Conservation (phyloP, 2,113 vertebrate genomes). For the Nesospiza acunhae region DNA sequence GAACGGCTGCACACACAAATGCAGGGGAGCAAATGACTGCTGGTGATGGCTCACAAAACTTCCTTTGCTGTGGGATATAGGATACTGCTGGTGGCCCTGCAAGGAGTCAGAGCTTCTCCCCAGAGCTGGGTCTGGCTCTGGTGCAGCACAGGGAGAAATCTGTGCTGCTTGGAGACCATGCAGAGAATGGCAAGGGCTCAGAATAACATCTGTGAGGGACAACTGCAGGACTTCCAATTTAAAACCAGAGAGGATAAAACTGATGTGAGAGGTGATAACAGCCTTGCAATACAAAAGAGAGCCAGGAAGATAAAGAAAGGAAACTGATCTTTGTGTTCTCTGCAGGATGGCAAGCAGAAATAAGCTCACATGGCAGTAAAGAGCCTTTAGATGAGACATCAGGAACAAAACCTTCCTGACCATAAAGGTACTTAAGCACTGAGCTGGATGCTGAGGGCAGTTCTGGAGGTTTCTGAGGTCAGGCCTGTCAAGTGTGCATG, state of each 20-base stretch:
- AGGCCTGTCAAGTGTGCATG: neutral
- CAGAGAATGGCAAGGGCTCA: neutral
- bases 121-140: neutral
- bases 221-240: neutral
- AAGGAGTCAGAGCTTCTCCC: neutral
- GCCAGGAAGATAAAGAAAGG: neutral
- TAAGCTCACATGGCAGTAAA: neutral
- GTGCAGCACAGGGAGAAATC: neutral
- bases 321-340: neutral
- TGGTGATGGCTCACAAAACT: neutral
- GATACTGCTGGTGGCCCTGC: neutral
- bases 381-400: neutral
- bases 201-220: neutral
- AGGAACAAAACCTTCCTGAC: neutral
- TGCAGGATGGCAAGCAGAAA: neutral
- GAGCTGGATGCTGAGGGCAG: neutral
- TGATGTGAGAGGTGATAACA: neutral
- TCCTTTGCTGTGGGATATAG: neutral
- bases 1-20: neutral
- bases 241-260: neutral
- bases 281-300: neutral
- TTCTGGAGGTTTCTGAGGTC: neutral
- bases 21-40: rapidly evolving
- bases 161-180: neutral
- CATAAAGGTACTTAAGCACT: neutral